These are phyloP conservation scores for Melipona quadrifasciata DNA, from an alignment of 1,140 invertebrate species.

Conservation along the genomic window DNA sequence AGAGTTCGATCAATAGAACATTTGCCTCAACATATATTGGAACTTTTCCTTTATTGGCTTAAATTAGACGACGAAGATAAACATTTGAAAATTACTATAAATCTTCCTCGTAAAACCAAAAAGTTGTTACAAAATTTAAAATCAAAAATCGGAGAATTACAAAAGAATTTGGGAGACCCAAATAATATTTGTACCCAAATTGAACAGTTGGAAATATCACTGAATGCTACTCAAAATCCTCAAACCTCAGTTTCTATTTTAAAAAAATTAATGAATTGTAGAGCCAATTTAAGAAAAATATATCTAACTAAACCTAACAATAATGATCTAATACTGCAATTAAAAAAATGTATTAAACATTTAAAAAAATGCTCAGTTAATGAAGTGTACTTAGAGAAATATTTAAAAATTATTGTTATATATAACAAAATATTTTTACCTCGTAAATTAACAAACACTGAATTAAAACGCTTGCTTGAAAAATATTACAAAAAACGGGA, in stretches of 20 bases:
- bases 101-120: conserved; percentile 28
- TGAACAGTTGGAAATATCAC: not conserved
- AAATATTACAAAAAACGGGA: not conserved
- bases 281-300: conserved; percentile 28
- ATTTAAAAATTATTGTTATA: conserved; percentile 32
- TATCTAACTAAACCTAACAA: not conserved
- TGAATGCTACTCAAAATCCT: not conserved
- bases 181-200: conserved; percentile 24
- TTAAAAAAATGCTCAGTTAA: accelerated
- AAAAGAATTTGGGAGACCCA: conserved; percentile 26
- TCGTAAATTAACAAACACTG: not conserved
- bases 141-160: conserved; percentile 16
- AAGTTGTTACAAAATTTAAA: conserved; percentile 8
- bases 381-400: not conserved
- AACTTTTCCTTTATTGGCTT: conserved; percentile 48
- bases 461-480: not conserved
- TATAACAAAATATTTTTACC: conserved; percentile 66
- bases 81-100: conserved; percentile 18
- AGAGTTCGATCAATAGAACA: not conserved
- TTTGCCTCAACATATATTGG: not conserved
- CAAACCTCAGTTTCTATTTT: not conserved
- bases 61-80: conserved; percentile 51
- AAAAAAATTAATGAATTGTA: not conserved
- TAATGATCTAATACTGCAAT: accelerated
- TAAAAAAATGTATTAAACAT: not conserved